A percentile compares a stretch with the other conserved stretches of the same genome.
phyloP scores from a whole-genome alignment of 2,888 invertebrate species.

The Oasisia sp. region DNA sequence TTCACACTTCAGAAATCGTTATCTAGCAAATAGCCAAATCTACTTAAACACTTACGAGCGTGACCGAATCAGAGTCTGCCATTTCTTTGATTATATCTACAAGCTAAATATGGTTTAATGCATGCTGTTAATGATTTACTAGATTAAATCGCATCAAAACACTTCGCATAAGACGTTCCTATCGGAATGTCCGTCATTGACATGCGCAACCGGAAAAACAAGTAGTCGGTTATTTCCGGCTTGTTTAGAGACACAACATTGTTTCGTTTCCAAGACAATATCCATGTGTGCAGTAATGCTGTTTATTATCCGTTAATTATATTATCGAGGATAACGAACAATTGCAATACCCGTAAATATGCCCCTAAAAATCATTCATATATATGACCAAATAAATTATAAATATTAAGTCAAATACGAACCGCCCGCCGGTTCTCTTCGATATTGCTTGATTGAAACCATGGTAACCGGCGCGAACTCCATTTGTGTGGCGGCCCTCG shows the following conservation, averaged over 20 bases:
- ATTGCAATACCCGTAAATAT: not conserved
- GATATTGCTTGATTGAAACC: not conserved
- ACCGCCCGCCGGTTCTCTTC: not conserved
- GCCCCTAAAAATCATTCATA: not conserved
- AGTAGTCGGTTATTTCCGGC: not conserved
- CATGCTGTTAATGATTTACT: not conserved
- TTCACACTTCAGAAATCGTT: not conserved
- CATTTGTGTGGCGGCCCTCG: not conserved
- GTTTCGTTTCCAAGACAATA: not conserved
- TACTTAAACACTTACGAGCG: conserved; percentile 47
- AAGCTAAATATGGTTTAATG: not conserved
- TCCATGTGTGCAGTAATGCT: not conserved
- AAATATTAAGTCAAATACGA: not conserved
- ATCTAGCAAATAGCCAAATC: not conserved
- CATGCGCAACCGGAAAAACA: conserved; percentile 20
- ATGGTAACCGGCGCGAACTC: conserved; percentile 11
- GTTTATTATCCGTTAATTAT: not conserved
- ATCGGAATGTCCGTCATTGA: not conserved
- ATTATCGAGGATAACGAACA: not conserved
- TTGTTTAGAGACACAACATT: not conserved
- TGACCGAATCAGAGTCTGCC: conserved; percentile 57
- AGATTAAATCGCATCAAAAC: not conserved
- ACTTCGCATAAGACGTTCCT: not conserved
- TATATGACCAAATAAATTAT: not conserved
- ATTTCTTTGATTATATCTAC: conserved; percentile 39